Conservation (phyloP, 2,888 invertebrate species). For the Scotopteryx bipunctaria region DNA sequence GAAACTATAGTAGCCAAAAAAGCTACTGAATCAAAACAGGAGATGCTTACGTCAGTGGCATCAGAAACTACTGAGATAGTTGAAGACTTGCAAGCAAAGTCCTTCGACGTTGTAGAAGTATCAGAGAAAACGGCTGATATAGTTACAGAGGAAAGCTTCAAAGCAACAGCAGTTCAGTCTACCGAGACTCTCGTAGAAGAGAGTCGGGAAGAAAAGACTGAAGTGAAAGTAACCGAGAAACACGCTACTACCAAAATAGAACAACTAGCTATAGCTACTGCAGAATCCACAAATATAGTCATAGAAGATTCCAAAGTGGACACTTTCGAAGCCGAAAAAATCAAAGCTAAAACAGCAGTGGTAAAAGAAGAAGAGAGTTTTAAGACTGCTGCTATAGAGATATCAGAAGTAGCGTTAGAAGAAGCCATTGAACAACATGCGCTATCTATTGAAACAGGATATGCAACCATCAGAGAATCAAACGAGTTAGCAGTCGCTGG, state of each 20-base stretch:
- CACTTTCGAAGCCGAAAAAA: constrained; percentile 26
- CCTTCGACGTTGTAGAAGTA: constrained; percentile 40
- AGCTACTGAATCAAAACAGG: constrained; percentile 29
- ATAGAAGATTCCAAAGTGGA: constrained; percentile 35
- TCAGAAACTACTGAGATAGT: constrained; percentile 42
- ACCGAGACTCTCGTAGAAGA: constrained; percentile 35
- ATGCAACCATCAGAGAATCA: constrained; percentile 27
- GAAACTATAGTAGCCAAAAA: constrained; percentile 32
- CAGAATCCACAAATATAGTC: constrained; percentile 35
- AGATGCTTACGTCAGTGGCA: constrained; percentile 33
- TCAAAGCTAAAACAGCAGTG: constrained; percentile 28
- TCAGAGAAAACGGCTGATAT: constrained; percentile 40
- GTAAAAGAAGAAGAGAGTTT: constrained; percentile 31
- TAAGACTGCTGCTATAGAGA: constrained; percentile 33
- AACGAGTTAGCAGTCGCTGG: constrained; percentile 31
- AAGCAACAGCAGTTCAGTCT: constrained; percentile 30
- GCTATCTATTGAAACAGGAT: constrained; percentile 13
- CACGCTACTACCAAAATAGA: constrained; percentile 33
- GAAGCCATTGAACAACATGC: constrained; percentile 30
- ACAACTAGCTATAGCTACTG: constrained; percentile 37
- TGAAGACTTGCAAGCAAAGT: constrained; percentile 39
- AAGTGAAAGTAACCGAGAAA: constrained; percentile 24
- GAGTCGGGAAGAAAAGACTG: constrained; percentile 34
- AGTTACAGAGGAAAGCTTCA: constrained; percentile 38
- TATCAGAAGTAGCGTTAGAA: constrained; percentile 30